phyloP scores from a whole-genome alignment of 2,113 vertebrate genomes.

The Ibidorhyncha struthersii region DNA sequence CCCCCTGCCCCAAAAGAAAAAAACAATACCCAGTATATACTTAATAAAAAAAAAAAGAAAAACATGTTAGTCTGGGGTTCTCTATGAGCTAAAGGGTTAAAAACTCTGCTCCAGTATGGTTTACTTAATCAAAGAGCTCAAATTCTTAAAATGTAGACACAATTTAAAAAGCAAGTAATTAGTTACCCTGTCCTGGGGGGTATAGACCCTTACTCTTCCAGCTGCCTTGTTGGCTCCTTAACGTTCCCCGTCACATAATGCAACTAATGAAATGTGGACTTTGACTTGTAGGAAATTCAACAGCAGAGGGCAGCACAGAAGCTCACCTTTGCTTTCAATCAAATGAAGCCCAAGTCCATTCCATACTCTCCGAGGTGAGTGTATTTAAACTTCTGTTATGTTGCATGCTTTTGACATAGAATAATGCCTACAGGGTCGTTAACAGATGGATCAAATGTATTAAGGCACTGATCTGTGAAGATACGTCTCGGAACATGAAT shows the following conservation, averaged over 20 bases:
- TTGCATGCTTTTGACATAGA: neutral
- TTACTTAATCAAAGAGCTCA: neutral
- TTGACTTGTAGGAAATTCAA: slow-evolving; percentile 90
- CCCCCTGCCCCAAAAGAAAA: fast-evolving
- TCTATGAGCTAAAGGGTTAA: neutral
- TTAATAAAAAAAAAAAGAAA: neutral
- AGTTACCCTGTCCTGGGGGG: neutral
- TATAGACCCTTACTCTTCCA: neutral
- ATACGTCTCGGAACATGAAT: neutral
- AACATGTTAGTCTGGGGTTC: neutral
- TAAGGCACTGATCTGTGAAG: neutral
- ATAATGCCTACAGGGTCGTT: neutral
- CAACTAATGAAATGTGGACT: neutral
- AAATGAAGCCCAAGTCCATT: slow-evolving; percentile 96
- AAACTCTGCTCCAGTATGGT: neutral
- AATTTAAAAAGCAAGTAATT: neutral
- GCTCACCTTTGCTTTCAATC: slow-evolving; percentile 97
- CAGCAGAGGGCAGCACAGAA: slow-evolving; percentile 98
- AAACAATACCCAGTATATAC: neutral
- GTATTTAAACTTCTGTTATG: neutral
- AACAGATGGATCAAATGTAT: neutral
- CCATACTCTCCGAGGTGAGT: slow-evolving; percentile 94
- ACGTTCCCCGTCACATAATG: neutral
- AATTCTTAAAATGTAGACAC: neutral
- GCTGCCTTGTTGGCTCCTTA: neutral